A percentile compares a stretch with the other conserved stretches of the same genome.
phyloP scores from a whole-genome alignment of 2,797 vertebrate genomes.

The Cynodonichthys magdalenae region DNA sequence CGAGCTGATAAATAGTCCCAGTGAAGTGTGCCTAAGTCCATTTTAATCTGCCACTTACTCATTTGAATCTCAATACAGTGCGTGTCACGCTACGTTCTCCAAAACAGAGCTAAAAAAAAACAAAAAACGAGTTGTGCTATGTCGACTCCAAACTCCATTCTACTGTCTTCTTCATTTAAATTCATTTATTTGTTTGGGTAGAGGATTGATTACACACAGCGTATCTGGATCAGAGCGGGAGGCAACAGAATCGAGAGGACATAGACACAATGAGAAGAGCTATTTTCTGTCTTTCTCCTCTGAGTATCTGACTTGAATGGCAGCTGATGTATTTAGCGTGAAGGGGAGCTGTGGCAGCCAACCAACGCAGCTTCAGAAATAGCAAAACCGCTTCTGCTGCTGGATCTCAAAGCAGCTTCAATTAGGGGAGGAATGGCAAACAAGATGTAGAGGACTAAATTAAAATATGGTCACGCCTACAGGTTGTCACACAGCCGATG shows the following conservation, averaged over 20 bases:
- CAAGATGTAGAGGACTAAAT: conserved; percentile 42
- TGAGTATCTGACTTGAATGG: conserved; percentile 54
- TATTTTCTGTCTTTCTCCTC: conserved; percentile 53
- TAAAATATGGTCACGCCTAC: conserved; percentile 40
- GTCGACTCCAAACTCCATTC: conserved; percentile 58
- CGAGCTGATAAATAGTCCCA: conserved; percentile 67
- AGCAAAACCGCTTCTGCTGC: conserved; percentile 27
- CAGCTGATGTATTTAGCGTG: conserved; percentile 44
- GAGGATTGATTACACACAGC: conserved; percentile 52
- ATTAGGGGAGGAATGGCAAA: conserved; percentile 35
- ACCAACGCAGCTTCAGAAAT: conserved; percentile 49
- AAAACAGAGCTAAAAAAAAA: conserved; percentile 42
- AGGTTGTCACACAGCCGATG: conserved; percentile 47
- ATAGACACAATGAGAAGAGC: conserved; percentile 60
- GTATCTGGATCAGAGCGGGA: conserved; percentile 49
- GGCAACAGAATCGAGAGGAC: conserved; percentile 47
- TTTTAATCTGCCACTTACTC: conserved; percentile 59
- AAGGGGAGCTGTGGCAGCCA: conserved; percentile 47
- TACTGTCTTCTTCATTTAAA: conserved; percentile 48
- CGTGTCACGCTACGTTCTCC: conserved; percentile 69
- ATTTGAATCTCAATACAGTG: conserved; percentile 75
- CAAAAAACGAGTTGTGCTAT: conserved; percentile 51
- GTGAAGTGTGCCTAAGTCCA: conserved; percentile 62
- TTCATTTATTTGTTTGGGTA: conserved; percentile 43
- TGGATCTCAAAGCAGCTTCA: conserved; percentile 33